A percentile compares a stretch with the other conserved stretches of the same genome.
Evolutionary conservation across 2,113 vertebrate genomes (phyloP).

Genomic region (Pampusana beccarii): DNA sequence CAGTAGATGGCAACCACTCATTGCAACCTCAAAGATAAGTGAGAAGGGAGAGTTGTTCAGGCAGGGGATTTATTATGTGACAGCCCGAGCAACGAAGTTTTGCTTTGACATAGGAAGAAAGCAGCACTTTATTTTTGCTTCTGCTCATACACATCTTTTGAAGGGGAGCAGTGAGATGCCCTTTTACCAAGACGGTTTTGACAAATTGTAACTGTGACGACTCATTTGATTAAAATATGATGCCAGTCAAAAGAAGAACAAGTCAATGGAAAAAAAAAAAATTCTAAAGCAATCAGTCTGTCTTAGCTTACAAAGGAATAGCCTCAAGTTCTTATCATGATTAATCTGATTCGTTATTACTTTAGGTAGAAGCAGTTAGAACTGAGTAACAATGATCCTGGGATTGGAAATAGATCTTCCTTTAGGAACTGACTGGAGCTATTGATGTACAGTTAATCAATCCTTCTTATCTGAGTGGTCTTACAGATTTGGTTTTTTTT

Average conservation of each 20-base stretch:
- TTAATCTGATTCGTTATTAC: not conserved
- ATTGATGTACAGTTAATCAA: not conserved
- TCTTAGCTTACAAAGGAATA: not conserved
- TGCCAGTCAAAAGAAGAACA: not conserved
- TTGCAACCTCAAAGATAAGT: not conserved
- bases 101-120: not conserved
- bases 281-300: not conserved
- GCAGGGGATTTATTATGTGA: not conserved
- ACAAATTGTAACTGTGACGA: not conserved
- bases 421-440: not conserved
- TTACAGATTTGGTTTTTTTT: not conserved
- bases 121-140: not conserved
- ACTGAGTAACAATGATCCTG: not conserved
- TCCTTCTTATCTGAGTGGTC: not conserved
- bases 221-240: not conserved
- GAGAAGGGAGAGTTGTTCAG: not conserved
- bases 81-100: not conserved
- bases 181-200: not conserved
- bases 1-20: conserved; percentile 68
- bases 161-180: not conserved
- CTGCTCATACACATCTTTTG: not conserved
- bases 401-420: not conserved
- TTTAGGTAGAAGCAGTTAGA: not conserved
- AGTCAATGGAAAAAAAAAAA: not conserved
- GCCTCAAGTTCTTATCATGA: not conserved